phyloP scores from a whole-genome alignment of 2,888 invertebrate species.

The Aphelenchoides bicaudatus region DNA sequence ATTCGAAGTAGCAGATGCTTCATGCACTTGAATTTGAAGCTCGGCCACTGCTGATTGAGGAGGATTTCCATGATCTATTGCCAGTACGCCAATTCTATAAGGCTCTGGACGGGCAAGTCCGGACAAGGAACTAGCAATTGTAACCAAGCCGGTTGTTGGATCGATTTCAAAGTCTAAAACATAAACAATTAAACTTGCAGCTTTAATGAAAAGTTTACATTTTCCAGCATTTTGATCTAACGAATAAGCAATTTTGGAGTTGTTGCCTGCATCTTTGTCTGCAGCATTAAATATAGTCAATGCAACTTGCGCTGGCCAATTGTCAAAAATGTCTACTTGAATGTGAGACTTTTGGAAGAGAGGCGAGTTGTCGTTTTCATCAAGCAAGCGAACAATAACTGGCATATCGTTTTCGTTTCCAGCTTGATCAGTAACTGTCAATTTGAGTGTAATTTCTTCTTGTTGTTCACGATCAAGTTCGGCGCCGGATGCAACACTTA shows the following conservation, averaged over 20 bases:
- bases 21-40: conserved; percentile 17
- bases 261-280: conserved; percentile 34
- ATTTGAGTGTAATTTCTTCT: conserved; percentile 23
- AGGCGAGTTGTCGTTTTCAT: conserved; percentile 49
- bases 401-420: conserved; percentile 30
- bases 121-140: conserved; percentile 21
- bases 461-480: conserved; percentile 35
- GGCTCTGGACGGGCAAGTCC: conserved; percentile 32
- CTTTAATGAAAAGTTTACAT: conserved; percentile 12
- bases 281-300: conserved; percentile 32
- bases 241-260: conserved; percentile 29
- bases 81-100: conserved; percentile 34
- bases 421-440: conserved; percentile 35
- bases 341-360: conserved; percentile 29
- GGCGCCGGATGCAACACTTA: conserved; percentile 11
- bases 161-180: conserved; percentile 34
- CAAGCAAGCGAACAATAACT: conserved; percentile 30
- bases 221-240: conserved; percentile 23
- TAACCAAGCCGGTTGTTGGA: conserved; percentile 25
- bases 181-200: not conserved
- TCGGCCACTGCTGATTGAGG: conserved; percentile 15
- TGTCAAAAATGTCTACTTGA: conserved; percentile 41
- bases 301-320: conserved; percentile 41
- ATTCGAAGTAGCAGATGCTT: conserved; percentile 15
- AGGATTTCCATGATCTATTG: conserved; percentile 29